Evolutionary conservation across 2,888 invertebrate genomes (phyloP).

Genomic region (Dyspetes luteomarginatus): DNA sequence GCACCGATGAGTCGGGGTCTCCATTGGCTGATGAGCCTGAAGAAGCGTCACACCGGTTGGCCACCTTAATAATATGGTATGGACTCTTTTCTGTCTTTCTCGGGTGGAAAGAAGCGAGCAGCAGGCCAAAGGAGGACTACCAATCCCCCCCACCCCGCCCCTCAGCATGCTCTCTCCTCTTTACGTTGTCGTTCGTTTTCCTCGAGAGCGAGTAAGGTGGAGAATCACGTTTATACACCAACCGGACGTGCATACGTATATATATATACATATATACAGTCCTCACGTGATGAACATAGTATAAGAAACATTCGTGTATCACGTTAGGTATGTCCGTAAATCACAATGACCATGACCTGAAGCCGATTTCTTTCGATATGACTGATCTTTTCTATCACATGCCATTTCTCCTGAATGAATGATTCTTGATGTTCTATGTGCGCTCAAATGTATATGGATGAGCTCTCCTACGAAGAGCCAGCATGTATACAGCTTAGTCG

Average conservation of each 20-base stretch:
- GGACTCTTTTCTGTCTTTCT: slow-evolving; percentile 59
- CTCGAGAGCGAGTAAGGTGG: not conserved
- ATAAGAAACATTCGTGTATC: not conserved
- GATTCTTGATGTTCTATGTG: not conserved
- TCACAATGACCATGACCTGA: slow-evolving; percentile 22
- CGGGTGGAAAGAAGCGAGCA: slow-evolving; percentile 55
- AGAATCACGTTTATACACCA: slow-evolving; percentile 38
- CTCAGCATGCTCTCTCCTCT: slow-evolving; percentile 67
- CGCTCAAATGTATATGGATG: not conserved
- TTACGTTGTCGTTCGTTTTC: slow-evolving; percentile 62
- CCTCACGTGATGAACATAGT: slow-evolving; percentile 17
- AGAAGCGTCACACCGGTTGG: slow-evolving; percentile 82
- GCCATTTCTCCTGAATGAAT: not conserved
- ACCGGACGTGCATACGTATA: slow-evolving; percentile 53
- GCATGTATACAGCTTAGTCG: not conserved
- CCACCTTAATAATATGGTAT: slow-evolving; percentile 82
- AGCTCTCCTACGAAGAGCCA: not conserved
- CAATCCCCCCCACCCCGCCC: slow-evolving; percentile 68
- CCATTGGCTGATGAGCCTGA: slow-evolving; percentile 79
- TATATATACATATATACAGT: slow-evolving; percentile 19
- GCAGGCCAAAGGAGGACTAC: slow-evolving; percentile 70
- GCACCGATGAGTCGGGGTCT: slow-evolving; percentile 74
- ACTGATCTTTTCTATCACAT: slow-evolving; percentile 7
- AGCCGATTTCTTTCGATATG: slow-evolving; percentile 16
- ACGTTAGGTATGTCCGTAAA: slow-evolving; percentile 3